Percentiles rank a stretch among this genome's conserved stretches.
Conservation (phyloP, 2,113 vertebrate species). For the Furnarius figulus region DNA sequence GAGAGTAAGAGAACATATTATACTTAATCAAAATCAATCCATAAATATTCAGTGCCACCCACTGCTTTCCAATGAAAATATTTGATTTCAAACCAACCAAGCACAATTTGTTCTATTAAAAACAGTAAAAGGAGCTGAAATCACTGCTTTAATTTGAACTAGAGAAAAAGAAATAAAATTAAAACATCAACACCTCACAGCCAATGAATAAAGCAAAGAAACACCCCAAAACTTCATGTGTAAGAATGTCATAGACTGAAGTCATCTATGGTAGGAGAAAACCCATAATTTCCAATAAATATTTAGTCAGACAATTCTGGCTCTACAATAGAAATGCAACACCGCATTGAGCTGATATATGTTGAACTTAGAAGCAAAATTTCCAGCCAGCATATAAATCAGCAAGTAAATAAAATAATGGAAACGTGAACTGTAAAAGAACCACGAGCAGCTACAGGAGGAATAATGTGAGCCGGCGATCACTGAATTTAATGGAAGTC, state of each 20-base stretch:
- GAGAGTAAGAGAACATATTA: not conserved
- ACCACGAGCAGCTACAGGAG: not conserved
- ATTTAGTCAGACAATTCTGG: not conserved
- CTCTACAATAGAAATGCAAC: not conserved
- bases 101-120: not conserved
- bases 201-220: not conserved
- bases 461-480: not conserved
- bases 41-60: not conserved
- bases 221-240: fast-evolving
- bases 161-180: no score
- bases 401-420: conserved; percentile 1
- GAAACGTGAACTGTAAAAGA: not conserved
- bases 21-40: not conserved
- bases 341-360: not conserved
- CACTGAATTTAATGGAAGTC: not conserved
- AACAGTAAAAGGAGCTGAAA: not conserved
- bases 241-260: not conserved
- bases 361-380: not conserved
- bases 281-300: not conserved
- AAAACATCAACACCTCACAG: fast-evolving
- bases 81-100: not conserved
- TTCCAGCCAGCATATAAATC: not conserved
- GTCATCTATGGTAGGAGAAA: not conserved
- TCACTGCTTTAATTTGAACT: not conserved
- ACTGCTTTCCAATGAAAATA: not conserved